phyloP scores from a whole-genome alignment of 2,113 vertebrate species.

The Alaudala cheleensis region DNA sequence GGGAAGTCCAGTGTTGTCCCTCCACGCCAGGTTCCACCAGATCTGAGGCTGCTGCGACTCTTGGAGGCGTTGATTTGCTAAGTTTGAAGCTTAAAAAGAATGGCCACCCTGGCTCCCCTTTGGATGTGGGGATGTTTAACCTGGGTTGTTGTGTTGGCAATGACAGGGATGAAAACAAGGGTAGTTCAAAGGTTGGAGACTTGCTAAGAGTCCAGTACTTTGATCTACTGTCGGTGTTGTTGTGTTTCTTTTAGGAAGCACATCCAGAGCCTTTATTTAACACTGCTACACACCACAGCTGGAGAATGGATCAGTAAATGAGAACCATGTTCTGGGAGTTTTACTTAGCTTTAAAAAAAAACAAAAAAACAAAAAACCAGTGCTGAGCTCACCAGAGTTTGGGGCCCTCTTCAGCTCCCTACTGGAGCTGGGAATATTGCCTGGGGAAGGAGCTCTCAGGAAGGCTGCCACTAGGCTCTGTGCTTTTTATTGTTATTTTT shows the following conservation, averaged over 20 bases:
- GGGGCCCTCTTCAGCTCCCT: slow-evolving; percentile 45
- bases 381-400: slow-evolving; percentile 51
- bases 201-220: slow-evolving; percentile 73
- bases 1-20: neutral
- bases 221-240: slow-evolving; percentile 71
- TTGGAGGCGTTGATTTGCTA: neutral
- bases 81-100: slow-evolving; percentile 1
- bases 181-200: slow-evolving; percentile 61
- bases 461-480: slow-evolving; percentile 37
- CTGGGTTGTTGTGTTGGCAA: slow-evolving; percentile 47
- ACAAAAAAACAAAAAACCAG: neutral
- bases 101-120: neutral
- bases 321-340: slow-evolving; percentile 61
- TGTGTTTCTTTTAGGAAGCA: slow-evolving; percentile 65
- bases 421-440: slow-evolving; percentile 50
- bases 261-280: slow-evolving; percentile 65
- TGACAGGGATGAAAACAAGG: slow-evolving; percentile 54
- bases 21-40: neutral
- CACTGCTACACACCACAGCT: slow-evolving; percentile 39
- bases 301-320: slow-evolving; percentile 67
- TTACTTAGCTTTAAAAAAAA: slow-evolving; percentile 20
- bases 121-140: slow-evolving; percentile 57
- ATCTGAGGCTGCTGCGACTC: neutral
- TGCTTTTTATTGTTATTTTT: slow-evolving; percentile 51
- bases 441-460: slow-evolving; percentile 12